phyloP scores from a whole-genome alignment of 1,140 invertebrate genomes.

The Cheumatopsyche charites region DNA sequence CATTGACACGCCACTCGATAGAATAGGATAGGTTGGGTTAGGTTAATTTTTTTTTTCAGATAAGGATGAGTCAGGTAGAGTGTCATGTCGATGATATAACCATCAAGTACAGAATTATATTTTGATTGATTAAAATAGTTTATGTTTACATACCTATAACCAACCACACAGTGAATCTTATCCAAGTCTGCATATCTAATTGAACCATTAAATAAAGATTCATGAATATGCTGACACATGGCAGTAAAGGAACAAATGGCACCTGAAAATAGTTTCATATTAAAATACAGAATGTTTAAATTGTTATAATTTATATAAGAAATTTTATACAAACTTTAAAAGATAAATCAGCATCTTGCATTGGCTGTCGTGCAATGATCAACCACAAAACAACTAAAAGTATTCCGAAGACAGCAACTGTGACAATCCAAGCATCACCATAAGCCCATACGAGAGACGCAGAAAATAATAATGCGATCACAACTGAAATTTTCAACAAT shows the following conservation, averaged over 20 bases:
- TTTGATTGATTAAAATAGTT: conserved; percentile 11
- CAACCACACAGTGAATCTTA: conserved; percentile 76
- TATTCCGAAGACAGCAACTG: conserved; percentile 50
- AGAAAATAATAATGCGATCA: conserved; percentile 52
- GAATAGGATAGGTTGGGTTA: too few relatives aligned
- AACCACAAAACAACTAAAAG: conserved; percentile 51
- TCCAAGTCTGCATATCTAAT: conserved; percentile 72
- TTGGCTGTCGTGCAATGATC: conserved; percentile 57
- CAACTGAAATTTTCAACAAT: conserved; percentile 51
- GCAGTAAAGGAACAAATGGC: conserved; percentile 73
- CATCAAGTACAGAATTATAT: neutral
- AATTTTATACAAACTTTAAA: conserved; percentile 40
- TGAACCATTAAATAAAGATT: conserved; percentile 77
- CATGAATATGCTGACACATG: conserved; percentile 71
- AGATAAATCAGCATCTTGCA: conserved; percentile 48
- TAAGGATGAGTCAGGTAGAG: too few relatives aligned
- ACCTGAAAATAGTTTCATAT: conserved; percentile 52
- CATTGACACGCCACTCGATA: too few relatives aligned
- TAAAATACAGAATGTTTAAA: neutral
- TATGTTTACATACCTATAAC: conserved; percentile 58
- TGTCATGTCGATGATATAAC: neutral
- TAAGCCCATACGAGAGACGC: conserved; percentile 47
- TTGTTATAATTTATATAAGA: conserved; percentile 23
- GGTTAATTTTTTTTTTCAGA: too few relatives aligned
- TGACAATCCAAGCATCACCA: conserved; percentile 44